Evolutionary conservation across 92 coral and sea anemone genomes (phyloP), one percentile per base, ranked within the genome.

Genomic region (Desmophyllum pertusum): DNA sequence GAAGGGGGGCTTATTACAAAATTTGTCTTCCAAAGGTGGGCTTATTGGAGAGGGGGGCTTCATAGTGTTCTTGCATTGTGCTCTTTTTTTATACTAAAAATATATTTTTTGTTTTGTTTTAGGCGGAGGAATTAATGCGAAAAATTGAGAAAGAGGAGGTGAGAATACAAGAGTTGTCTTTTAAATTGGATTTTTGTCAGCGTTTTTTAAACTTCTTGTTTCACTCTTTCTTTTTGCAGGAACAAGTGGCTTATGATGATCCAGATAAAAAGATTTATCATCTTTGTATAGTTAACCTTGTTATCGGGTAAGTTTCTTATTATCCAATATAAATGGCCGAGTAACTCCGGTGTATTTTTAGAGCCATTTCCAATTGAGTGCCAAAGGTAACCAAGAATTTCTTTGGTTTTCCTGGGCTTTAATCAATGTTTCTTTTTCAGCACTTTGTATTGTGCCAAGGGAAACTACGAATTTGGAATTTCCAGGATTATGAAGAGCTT

Each of bases 101-200:
- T 3, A 53, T 27, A 37, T 43, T 36, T 50, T 38, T 48, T 37
- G 11, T 29, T 51, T 66, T 78, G 17, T 84, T 75, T 21, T 70
- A 97, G 99, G 99, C 99, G 33, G 99, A 97, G 68, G 99, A 97
- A 77, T 76, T 97, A 65, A 97, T 97, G 99, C 85, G 99, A 75
- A 97, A 97, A 76, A 94, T 97, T 62, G 99, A 97, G 77, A 97
- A 97, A 84, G 99, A 97, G 70, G 99, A 97, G 98, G 99, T 97
- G 43, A 31, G 78, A 5, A 14, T 3, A 19, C 5, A 1, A 2
- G 43, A 38, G 8, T 57, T 18, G 4, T n/a, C 45, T 52, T 77
- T 66, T 9, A n/a, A 4, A 30, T 29, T 4, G 10, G 33, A 30
- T 21, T 27, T 21, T 30, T 0, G 6, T 35, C 14, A 4, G 4